Percentiles rank a stretch among this genome's conserved stretches.
These are phyloP conservation scores for Phaetusa simplex DNA, from an alignment of 2,113 vertebrate species.

Conservation along the genomic window DNA sequence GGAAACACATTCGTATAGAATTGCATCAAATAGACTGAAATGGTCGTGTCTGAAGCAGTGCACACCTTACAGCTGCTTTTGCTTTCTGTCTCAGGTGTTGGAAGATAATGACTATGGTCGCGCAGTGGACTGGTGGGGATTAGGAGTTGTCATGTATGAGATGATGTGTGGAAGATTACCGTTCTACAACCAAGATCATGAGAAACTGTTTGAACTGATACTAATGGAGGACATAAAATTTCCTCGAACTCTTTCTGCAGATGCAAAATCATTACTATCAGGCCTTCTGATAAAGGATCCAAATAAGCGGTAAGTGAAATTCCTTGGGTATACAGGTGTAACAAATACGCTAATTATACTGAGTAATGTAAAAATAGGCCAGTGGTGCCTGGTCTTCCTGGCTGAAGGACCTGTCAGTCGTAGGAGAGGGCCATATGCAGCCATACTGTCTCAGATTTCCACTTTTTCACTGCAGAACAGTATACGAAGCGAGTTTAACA, in stretches of 20 bases:
- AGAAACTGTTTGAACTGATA: conserved; percentile 97
- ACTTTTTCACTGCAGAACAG: accelerated
- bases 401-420: neutral
- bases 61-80: neutral
- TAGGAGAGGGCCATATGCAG: neutral
- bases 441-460: neutral
- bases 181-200: conserved; percentile 98
- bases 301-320: conserved; percentile 87
- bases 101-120: conserved; percentile 97
- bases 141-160: conserved; percentile 96
- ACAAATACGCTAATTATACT: neutral
- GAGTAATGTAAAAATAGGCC: neutral
- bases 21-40: neutral
- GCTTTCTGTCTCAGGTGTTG: conserved; percentile 81
- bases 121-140: conserved; percentile 97
- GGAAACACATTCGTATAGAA: neutral
- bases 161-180: conserved; percentile 98
- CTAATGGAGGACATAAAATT: conserved; percentile 99
- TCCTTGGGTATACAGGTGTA: neutral
- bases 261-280: conserved; percentile 95
- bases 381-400: neutral
- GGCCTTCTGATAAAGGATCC: conserved; percentile 98
- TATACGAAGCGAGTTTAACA: neutral
- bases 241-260: conserved; percentile 91
- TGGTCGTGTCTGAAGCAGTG: neutral